A percentile compares a stretch with the other conserved stretches of the same genome.
These are phyloP conservation scores for Caenorhabditis tropicalis DNA, from an alignment of 1,140 invertebrate species.

Conservation along the genomic window DNA sequence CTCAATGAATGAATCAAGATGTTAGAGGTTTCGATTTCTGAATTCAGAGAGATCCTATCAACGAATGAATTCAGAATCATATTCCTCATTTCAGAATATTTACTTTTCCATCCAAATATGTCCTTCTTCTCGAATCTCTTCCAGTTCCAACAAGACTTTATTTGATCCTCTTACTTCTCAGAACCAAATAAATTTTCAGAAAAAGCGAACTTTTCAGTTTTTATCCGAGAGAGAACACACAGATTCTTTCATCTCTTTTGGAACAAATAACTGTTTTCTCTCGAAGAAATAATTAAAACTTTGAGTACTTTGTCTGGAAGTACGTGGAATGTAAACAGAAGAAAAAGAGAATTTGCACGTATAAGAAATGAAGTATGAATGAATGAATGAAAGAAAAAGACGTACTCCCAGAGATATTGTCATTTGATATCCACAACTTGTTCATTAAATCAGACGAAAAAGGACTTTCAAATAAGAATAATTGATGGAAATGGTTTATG, in stretches of 20 bases:
- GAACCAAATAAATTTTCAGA: no score
- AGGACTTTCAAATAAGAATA: not conserved
- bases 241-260: not conserved
- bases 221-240: not conserved
- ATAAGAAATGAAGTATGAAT: not conserved
- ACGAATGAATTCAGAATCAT: no score
- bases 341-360: not conserved
- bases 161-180: no score
- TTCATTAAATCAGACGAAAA: no score
- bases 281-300: not conserved
- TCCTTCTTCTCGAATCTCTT: no score
- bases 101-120: no score
- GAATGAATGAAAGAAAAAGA: not conserved
- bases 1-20: not conserved
- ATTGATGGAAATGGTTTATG: conserved; percentile 14
- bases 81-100: no score
- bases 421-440: conserved; percentile 12
- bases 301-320: not conserved
- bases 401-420: not conserved
- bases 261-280: no score
- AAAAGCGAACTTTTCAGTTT: not conserved
- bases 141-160: no score
- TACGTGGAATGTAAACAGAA: not conserved
- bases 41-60: no score
- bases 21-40: not conserved